These are phyloP conservation scores for Enchytraeus crypticus DNA, from an alignment of 2,888 invertebrate species.

Conservation along the genomic window DNA sequence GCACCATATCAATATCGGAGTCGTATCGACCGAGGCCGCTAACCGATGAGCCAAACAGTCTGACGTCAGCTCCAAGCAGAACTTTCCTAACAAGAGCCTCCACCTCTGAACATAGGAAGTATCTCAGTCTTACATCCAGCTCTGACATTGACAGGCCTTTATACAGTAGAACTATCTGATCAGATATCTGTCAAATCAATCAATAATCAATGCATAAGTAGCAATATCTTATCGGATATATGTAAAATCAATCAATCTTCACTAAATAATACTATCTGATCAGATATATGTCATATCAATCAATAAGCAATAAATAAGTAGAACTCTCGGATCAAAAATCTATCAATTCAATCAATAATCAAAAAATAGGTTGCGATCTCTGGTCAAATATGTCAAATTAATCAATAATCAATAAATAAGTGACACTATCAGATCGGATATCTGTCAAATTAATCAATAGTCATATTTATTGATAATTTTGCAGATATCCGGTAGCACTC, in stretches of 20 bases:
- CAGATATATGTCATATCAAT: slow-evolving; percentile 2
- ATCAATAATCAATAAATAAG: neutral
- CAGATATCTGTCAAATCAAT: slow-evolving; percentile 3
- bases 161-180: slow-evolving; percentile 11
- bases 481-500: slow-evolving; percentile 2
- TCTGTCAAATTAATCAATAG: too few relatives aligned
- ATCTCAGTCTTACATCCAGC: slow-evolving; percentile 12
- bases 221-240: too few relatives aligned
- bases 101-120: slow-evolving; percentile 11
- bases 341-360: neutral
- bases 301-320: neutral
- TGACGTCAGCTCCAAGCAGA: slow-evolving; percentile 10
- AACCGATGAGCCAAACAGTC: slow-evolving; percentile 79
- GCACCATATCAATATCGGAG: slow-evolving; percentile 18
- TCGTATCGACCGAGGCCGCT: slow-evolving; percentile 66
- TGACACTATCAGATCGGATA: too few relatives aligned
- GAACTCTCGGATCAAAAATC: too few relatives aligned
- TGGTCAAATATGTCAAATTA: neutral
- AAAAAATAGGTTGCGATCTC: neutral
- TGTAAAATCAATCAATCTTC: too few relatives aligned
- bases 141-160: slow-evolving; percentile 10
- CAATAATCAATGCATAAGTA: neutral
- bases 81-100: slow-evolving; percentile 14
- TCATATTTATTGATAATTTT: neutral
- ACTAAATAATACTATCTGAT: slow-evolving; percentile 10